These are phyloP conservation scores for Lepidurus couesii DNA, from an alignment of 1,140 invertebrate genomes.

Conservation along the genomic window DNA sequence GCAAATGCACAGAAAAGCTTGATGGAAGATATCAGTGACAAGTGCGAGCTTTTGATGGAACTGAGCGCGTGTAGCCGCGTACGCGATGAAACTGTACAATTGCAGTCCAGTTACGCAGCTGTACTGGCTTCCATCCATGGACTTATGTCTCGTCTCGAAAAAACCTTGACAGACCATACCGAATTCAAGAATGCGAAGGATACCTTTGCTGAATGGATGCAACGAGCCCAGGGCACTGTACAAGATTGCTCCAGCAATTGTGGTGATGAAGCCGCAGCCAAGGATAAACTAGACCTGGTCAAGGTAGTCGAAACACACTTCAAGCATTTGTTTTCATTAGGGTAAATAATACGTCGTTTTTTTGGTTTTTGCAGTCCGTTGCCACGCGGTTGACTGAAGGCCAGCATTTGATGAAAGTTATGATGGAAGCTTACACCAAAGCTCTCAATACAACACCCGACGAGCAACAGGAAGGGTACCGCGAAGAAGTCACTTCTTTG, in stretches of 20 bases:
- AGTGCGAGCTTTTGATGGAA: slow-evolving; percentile 79
- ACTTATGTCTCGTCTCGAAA: slow-evolving; percentile 73
- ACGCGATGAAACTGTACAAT: slow-evolving; percentile 73
- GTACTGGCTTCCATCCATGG: slow-evolving; percentile 67
- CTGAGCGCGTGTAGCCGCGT: slow-evolving; percentile 72
- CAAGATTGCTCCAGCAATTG: slow-evolving; percentile 69
- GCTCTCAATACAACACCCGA: slow-evolving; percentile 71
- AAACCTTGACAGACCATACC: slow-evolving; percentile 79
- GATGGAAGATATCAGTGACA: slow-evolving; percentile 76
- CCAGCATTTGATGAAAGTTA: slow-evolving; percentile 68
- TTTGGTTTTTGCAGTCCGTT: slow-evolving; percentile 49
- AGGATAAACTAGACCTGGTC: slow-evolving; percentile 73
- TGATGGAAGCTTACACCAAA: slow-evolving; percentile 77
- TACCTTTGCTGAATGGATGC: slow-evolving; percentile 73
- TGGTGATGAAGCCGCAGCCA: slow-evolving; percentile 68
- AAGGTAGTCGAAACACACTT: slow-evolving; percentile 40
- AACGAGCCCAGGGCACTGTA: slow-evolving; percentile 66
- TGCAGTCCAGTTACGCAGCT: slow-evolving; percentile 72
- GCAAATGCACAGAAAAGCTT: slow-evolving; percentile 67
- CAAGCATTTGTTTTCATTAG: slow-evolving; percentile 27
- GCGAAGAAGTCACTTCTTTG: slow-evolving; percentile 65
- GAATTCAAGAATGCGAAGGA: slow-evolving; percentile 79
- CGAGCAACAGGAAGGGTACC: slow-evolving; percentile 68
- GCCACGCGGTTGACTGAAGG: slow-evolving; percentile 72
- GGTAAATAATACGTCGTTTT: background rate